Evolutionary conservation across 2,888 invertebrate genomes (phyloP), one percentile per base, ranked within the genome.

Genomic region (Melieria crassipennis): DNA sequence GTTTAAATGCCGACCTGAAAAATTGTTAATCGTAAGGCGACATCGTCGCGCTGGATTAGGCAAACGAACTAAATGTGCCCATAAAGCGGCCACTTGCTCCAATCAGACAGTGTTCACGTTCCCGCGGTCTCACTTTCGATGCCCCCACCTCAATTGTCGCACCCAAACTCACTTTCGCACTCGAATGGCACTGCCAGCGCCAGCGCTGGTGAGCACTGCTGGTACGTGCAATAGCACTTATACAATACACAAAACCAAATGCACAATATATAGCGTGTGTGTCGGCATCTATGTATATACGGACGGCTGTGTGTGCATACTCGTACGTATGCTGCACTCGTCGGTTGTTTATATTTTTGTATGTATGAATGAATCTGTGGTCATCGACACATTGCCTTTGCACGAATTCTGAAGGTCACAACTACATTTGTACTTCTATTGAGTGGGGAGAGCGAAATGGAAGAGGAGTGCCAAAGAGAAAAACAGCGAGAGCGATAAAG

Each of bases 321-420:
- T 30, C 30, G 30, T 30, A 30, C 30, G 30, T 10, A 16, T 63
- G 77, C 76, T 82, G 83, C 83, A 81, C 75, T 80, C 80, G 76
- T 30, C 30, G 30, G 30, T 72, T 75, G 75, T 77, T 78, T 76
- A 47, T 75, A 75, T 74, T 62, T 75, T 68, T 72, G 74, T 75
- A 70, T 73, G 69, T 73, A 74, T 78, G 77, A 78, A 80, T 82
- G 80, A 85, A 83, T 82, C 83, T 84, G 86, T 87, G 87, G 87
- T 87, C 87, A 87, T 87, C 87, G 87, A 87, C 87, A 87, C 87
- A 87, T 87, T 86, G 87, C 84, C 87, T 87, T 87, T 87, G 87
- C 86, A 85, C 86, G 85, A 86, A 87, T 85, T 87, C 83, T 87
- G 87, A 87, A 87, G 87, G 87, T 87, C 87, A 87, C 86, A 86